These are phyloP conservation scores for Geotrypetes seraphini DNA, from an alignment of 2,797 vertebrate genomes.

Conservation along the genomic window DNA sequence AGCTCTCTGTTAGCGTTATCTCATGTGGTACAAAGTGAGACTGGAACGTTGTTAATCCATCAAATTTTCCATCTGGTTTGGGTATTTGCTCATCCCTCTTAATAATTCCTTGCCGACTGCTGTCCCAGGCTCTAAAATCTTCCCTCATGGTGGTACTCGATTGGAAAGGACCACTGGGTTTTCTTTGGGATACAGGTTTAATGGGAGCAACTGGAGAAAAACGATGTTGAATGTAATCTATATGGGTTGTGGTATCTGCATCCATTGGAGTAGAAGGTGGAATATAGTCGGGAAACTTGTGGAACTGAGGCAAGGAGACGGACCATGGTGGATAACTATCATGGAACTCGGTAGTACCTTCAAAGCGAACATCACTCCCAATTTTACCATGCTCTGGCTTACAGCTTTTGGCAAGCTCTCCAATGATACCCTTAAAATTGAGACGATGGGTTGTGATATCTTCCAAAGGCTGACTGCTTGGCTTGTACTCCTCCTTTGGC, in stretches of 20 bases:
- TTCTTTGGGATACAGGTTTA: slow-evolving; percentile 35
- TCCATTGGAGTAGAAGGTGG: slow-evolving; percentile 56
- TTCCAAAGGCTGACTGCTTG: slow-evolving; percentile 53
- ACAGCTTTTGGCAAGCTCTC: slow-evolving; percentile 54
- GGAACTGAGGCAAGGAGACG: slow-evolving; percentile 30
- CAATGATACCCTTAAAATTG: slow-evolving; percentile 56
- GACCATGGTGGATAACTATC: slow-evolving; percentile 62
- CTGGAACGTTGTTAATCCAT: slow-evolving; percentile 62
- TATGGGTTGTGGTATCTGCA: slow-evolving; percentile 47
- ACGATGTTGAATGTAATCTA: slow-evolving; percentile 45
- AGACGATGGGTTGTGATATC: slow-evolving; percentile 58
- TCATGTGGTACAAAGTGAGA: slow-evolving; percentile 58
- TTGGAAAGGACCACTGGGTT: slow-evolving; percentile 47
- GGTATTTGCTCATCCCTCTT: slow-evolving; percentile 48
- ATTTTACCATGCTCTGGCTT: slow-evolving; percentile 41
- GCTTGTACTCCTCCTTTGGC: slow-evolving; percentile 49
- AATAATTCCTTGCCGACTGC: slow-evolving; percentile 33
- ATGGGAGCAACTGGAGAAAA: slow-evolving; percentile 43
- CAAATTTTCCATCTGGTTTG: slow-evolving; percentile 53
- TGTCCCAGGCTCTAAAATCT: slow-evolving; percentile 58
- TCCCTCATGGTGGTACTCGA: slow-evolving; percentile 62
- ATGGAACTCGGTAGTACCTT: slow-evolving; percentile 59
- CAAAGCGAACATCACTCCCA: slow-evolving; percentile 34
- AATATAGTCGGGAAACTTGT: slow-evolving; percentile 38
- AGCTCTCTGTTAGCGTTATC: slow-evolving; percentile 44